Conservation (phyloP, 2,888 invertebrate species). For the Eustalomyia histrio region DNA sequence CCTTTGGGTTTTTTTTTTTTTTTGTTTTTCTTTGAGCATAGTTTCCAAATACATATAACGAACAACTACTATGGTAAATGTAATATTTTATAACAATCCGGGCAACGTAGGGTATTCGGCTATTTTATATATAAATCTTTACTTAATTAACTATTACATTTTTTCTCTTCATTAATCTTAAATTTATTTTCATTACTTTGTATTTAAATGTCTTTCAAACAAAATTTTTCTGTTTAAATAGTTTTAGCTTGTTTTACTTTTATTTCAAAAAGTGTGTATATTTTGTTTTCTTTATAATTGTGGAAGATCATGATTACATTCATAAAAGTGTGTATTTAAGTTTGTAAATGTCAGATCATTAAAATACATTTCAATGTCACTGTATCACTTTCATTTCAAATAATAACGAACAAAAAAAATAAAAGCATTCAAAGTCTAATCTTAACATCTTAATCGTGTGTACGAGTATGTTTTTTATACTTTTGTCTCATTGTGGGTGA, state of each 20-base stretch:
- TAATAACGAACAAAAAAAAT: background rate
- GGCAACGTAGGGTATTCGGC: no score
- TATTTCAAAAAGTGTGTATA: background rate
- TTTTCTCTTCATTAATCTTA: constrained; percentile 15
- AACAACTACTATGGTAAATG: no score
- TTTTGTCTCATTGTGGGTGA: constrained; percentile 31
- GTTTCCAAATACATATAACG: no score
- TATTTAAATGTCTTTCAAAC: constrained; percentile 1
- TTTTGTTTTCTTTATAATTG: constrained; percentile 21
- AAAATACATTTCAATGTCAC: constrained; percentile 60
- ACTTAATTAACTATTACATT: background rate
- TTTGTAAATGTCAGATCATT: constrained; percentile 25
- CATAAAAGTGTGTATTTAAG: constrained; percentile 17
- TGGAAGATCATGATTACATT: constrained; percentile 38
- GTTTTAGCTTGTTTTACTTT: background rate
- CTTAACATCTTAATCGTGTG: constrained; percentile 56
- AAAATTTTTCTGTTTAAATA: constrained; percentile 6
- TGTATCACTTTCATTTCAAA: constrained; percentile 57
- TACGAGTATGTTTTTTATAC: constrained; percentile 16
- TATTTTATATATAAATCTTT: background rate
- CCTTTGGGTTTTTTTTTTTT: no score
- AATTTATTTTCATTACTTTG: constrained; percentile 1
- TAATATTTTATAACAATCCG: no score
- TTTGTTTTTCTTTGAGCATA: no score
- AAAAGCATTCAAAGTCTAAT: constrained; percentile 27